These are phyloP conservation scores for Carpatolechia fugitivella DNA, from an alignment of 2,888 invertebrate species.

Conservation along the genomic window DNA sequence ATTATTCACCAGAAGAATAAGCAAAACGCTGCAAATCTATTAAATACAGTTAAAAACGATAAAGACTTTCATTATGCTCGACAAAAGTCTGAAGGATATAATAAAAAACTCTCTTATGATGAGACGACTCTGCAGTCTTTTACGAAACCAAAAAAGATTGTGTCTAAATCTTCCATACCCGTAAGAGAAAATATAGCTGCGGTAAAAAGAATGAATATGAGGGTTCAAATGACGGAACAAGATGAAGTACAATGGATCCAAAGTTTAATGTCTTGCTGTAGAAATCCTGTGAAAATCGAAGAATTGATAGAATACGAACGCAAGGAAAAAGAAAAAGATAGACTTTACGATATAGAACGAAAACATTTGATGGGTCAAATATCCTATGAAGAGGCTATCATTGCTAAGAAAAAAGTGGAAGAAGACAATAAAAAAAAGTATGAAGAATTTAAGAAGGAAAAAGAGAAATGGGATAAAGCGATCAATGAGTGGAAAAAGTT, in stretches of 20 bases:
- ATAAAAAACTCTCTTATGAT: slow-evolving; percentile 38
- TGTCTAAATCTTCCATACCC: slow-evolving; percentile 28
- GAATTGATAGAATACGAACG: slow-evolving; percentile 66
- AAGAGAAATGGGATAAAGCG: slow-evolving; percentile 64
- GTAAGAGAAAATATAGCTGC: slow-evolving; percentile 73
- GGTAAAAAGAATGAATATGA: slow-evolving; percentile 73
- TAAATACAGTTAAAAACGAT: slow-evolving; percentile 49
- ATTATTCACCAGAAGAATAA: slow-evolving; percentile 55
- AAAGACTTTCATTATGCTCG: slow-evolving; percentile 47
- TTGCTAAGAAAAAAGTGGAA: slow-evolving; percentile 73
- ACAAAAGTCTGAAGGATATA: slow-evolving; percentile 46
- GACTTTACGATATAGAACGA: slow-evolving; percentile 75
- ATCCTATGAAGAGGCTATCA: slow-evolving; percentile 78
- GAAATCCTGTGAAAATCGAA: slow-evolving; percentile 57
- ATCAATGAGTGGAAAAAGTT: slow-evolving; percentile 71
- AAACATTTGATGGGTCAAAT: slow-evolving; percentile 80
- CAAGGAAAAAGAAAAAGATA: slow-evolving; percentile 65
- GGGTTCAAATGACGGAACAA: slow-evolving; percentile 63
- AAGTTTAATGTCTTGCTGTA: slow-evolving; percentile 33
- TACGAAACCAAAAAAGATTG: slow-evolving; percentile 34
- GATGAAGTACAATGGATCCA: slow-evolving; percentile 10
- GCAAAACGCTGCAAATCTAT: slow-evolving; percentile 47
- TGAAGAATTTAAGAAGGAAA: slow-evolving; percentile 71
- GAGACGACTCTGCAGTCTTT: slow-evolving; percentile 32
- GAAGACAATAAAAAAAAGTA: slow-evolving; percentile 73